Base-by-base conservation (phyloP, 2,888 invertebrate genomes). In the Nemurella pictetii region DNA sequence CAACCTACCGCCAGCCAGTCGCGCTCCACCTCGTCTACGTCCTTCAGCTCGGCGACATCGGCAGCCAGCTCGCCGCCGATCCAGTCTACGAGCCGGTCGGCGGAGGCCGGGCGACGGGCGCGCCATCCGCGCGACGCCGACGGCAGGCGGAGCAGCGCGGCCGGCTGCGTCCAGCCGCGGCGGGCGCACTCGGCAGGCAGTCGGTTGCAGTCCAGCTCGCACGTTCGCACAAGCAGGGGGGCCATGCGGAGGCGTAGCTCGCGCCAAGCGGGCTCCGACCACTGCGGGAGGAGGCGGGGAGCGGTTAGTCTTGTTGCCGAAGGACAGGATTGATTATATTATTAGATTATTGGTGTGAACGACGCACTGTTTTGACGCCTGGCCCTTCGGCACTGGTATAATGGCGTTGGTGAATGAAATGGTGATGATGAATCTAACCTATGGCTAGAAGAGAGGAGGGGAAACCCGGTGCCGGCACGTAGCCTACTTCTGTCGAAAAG, bases 211-310 rank as follows among this genome's bases (percentile, higher is more conserved):
- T 91, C 90, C 87, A 92, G 90, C 20, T 90, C 88, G 77, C 92
- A 92, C 74, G 90, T 90, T 74, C 91, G 88, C 27, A 92, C 90
- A 26, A 91, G 91, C 88, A 92, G 92, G 27, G 89, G 89, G 7
- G 89, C 88, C 20, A 92, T 88, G 85, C 90, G 90, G 72, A 89
- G 88, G 26, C 89, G 88, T 9, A 92, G 89, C 30, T 88, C 86
- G 72, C 89, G 89, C 92, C 92, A 92, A 84, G 89, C 88, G 25
- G 87, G 87, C 75, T 89, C 89, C 85, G 89, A 88, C 72, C 90
- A 87, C 3, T 90, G 84, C 0, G 89, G 88, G n/a, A n/a, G n/a
- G n/a, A n/a, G n/a, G n/a, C n/a, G n/a, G n/a, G n/a, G n/a, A n/a
- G n/a, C n/a, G n/a, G n/a, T n/a, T n/a, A n/a, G n/a, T n/a, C n/a